These are phyloP conservation scores for Oncorhynchus mykiss DNA, from an alignment of 2,113 vertebrate genomes.

Conservation along the genomic window DNA sequence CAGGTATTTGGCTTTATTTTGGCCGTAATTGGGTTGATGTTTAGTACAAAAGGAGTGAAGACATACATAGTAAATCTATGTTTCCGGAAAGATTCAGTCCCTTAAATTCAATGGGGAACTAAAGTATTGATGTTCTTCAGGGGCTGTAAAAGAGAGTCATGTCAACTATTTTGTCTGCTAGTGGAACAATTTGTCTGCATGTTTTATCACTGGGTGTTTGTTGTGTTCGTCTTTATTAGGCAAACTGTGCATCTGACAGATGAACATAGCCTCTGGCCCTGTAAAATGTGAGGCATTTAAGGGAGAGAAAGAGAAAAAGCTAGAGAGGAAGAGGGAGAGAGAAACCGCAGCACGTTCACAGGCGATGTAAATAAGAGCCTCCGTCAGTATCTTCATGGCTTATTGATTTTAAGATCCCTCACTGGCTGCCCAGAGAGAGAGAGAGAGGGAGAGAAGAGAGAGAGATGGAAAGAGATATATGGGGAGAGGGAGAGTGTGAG, in stretches of 20 bases:
- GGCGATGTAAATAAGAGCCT: conserved; percentile 63
- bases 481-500: neutral
- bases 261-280: conserved; percentile 28
- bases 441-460: neutral
- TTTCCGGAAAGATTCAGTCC: neutral
- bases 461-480: neutral
- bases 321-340: conserved; percentile 22
- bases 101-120: neutral
- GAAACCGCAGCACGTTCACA: conserved; percentile 44
- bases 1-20: no score
- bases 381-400: conserved; percentile 56
- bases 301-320: conserved; percentile 29
- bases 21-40: neutral
- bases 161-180: conserved; percentile 7
- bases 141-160: conserved; percentile 15
- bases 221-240: neutral
- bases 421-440: conserved; percentile 31
- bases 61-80: neutral
- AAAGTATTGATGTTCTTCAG: conserved; percentile 12
- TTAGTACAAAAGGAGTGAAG: neutral
- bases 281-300: conserved; percentile 37
- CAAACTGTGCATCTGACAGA: conserved; percentile 8
- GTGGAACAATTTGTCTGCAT: conserved; percentile 42
- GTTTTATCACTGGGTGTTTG: conserved; percentile 37
- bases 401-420: conserved; percentile 64